These are phyloP conservation scores for Drosophila micromelanica DNA, from an alignment of 1,140 invertebrate genomes.

Conservation along the genomic window DNA sequence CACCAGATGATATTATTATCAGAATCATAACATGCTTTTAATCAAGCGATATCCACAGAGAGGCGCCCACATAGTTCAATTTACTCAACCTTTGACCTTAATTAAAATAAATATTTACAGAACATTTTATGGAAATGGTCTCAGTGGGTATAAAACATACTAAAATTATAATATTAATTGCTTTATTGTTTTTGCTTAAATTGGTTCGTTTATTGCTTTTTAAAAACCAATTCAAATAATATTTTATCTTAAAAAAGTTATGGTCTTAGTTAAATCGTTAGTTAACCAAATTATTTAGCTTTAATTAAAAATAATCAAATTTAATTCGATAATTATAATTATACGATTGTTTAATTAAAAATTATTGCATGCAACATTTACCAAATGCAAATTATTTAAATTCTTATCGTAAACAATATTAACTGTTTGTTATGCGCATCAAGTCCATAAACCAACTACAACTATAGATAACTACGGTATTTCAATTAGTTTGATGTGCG, in stretches of 20 bases:
- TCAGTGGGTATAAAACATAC: not conserved
- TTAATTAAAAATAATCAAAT: conserved; percentile 6
- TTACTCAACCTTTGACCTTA: not conserved
- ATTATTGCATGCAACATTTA: conserved; percentile 35
- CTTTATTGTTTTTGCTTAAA: conserved; percentile 5
- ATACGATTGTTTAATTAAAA: not conserved
- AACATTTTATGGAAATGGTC: not conserved
- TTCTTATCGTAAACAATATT: conserved; percentile 23
- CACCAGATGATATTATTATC: too few relatives aligned
- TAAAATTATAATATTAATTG: conserved; percentile 8
- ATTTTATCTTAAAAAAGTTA: conserved; percentile 1
- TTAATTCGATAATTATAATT: conserved; percentile 10
- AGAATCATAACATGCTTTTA: too few relatives aligned
- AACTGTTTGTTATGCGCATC: conserved; percentile 11
- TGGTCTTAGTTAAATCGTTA: not conserved
- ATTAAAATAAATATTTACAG: not conserved
- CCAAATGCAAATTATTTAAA: conserved; percentile 3
- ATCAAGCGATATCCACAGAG: not conserved
- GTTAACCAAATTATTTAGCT: conserved; percentile 4
- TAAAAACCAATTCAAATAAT: conserved; percentile 10
- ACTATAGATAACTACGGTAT: conserved; percentile 18
- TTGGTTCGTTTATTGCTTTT: not conserved
- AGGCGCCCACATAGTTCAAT: too few relatives aligned
- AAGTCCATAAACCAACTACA: conserved; percentile 23
- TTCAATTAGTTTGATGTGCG: conserved; percentile 49